These are phyloP conservation scores for Eulemur mongoz DNA, from an alignment of 2,797 vertebrate genomes.

Conservation along the genomic window DNA sequence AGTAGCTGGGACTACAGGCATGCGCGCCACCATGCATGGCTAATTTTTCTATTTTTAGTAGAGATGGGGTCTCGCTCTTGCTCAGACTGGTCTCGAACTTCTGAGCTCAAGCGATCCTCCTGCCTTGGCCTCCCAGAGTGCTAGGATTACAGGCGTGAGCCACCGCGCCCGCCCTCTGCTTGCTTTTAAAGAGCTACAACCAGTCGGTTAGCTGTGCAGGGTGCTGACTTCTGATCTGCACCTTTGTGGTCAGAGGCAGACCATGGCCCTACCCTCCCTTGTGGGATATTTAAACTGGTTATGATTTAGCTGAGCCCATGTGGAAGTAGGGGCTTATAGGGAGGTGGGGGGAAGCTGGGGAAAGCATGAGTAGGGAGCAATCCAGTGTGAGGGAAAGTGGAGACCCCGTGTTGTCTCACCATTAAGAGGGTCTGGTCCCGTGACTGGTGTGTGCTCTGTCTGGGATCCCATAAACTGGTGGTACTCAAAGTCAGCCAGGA, in stretches of 20 bases:
- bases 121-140: no score
- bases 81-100: no score
- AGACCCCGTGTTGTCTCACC: neutral
- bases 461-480: neutral
- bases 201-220: neutral
- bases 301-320: neutral
- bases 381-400: neutral
- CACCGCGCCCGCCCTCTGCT: rapidly evolving
- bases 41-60: no score
- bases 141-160: no score
- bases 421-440: neutral
- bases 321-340: neutral
- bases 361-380: neutral
- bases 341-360: neutral
- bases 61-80: no score
- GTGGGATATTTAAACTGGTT: neutral
- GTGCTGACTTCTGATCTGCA: neutral
- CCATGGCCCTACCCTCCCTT: neutral
- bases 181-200: neutral
- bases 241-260: neutral
- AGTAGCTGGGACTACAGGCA: neutral
- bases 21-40: no score
- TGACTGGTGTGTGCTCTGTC: no score
- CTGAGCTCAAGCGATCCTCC: no score
- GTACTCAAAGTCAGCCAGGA: neutral